Percentiles rank a stretch among this genome's conserved stretches.
phyloP scores from a whole-genome alignment of 2,888 invertebrate species.

The Ditula angustiorana region DNA sequence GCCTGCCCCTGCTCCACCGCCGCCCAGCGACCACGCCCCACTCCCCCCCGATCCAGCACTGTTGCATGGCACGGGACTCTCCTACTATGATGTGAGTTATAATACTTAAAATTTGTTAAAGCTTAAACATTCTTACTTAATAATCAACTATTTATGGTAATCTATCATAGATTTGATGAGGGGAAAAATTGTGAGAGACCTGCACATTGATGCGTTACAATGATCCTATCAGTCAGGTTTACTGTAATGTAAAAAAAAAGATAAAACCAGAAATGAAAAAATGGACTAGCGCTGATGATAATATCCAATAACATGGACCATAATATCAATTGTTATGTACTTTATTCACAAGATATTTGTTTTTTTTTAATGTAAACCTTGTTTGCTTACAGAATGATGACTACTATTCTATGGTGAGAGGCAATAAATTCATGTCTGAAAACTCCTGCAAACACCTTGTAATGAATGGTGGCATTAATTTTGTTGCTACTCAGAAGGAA shows the following conservation, averaged over 20 bases:
- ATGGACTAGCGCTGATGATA: too few species aligned
- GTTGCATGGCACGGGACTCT: constrained; percentile 72
- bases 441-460: constrained; percentile 74
- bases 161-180: too few species aligned
- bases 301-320: too few species aligned
- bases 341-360: too few species aligned
- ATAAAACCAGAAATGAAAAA: too few species aligned
- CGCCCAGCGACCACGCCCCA: constrained; percentile 69
- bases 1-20: constrained; percentile 66
- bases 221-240: too few species aligned
- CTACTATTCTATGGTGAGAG: constrained; percentile 80
- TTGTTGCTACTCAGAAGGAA: constrained; percentile 70
- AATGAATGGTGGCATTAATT: constrained; percentile 78
- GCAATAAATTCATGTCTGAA: constrained; percentile 76
- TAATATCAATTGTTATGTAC: too few species aligned
- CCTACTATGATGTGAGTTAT: constrained; percentile 77
- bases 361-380: background rate
- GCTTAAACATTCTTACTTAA: too few species aligned
- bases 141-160: too few species aligned
- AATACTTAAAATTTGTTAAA: background rate
- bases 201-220: too few species aligned
- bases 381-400: constrained; percentile 72
- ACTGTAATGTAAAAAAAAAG: too few species aligned
- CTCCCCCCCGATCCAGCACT: constrained; percentile 67
- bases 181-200: too few species aligned